These are phyloP conservation scores for Prionace glauca DNA, from an alignment of 2,797 vertebrate species.

Conservation along the genomic window DNA sequence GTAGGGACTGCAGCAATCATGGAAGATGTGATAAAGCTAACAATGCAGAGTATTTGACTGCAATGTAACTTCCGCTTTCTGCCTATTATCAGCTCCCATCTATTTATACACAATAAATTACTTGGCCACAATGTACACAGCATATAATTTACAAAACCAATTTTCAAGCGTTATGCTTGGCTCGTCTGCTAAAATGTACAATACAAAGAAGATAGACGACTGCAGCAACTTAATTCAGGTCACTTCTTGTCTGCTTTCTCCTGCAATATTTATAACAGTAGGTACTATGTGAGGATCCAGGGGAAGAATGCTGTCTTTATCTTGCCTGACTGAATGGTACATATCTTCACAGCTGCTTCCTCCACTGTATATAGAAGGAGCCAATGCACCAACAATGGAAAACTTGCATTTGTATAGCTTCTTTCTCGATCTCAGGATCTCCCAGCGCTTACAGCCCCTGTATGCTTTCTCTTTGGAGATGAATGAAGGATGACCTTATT, in stretches of 20 bases:
- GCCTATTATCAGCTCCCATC: neutral
- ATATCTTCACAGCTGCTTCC: neutral
- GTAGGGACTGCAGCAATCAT: neutral
- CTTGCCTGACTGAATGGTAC: neutral
- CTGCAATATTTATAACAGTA: neutral
- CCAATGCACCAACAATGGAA: neutral
- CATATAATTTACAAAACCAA: neutral
- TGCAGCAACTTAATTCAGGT: neutral
- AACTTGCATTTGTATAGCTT: neutral
- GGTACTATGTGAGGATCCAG: neutral
- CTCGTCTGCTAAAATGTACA: neutral
- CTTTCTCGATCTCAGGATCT: neutral
- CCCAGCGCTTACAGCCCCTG: neutral
- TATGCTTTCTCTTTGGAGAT: neutral
- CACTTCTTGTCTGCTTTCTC: neutral
- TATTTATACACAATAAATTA: conserved; percentile 13
- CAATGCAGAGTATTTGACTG: neutral
- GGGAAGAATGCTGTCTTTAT: neutral
- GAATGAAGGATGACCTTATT: too few relatives aligned
- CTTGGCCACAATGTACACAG: neutral
- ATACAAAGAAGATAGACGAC: neutral
- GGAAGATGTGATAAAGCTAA: neutral
- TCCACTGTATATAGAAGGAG: neutral
- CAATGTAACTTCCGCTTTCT: neutral
- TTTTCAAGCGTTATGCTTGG: neutral